Percentiles rank a stretch among this genome's conserved stretches.
These are phyloP conservation scores for Heliangelus exortis DNA, from an alignment of 2,797 vertebrate genomes.

Conservation along the genomic window DNA sequence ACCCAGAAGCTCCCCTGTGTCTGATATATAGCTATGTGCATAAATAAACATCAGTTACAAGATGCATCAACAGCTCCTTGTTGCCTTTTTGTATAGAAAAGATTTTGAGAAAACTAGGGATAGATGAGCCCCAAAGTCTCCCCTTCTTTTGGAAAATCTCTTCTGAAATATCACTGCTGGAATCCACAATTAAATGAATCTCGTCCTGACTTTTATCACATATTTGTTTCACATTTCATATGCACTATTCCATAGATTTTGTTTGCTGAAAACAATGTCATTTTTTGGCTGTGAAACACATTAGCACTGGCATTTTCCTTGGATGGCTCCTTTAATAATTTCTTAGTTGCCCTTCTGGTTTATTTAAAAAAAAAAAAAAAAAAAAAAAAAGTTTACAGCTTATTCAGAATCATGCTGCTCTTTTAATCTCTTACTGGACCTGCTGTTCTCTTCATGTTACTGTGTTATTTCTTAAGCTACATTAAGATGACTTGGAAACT, in stretches of 20 bases:
- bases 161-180: background rate
- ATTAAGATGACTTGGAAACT: slow-evolving; percentile 5
- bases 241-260: background rate
- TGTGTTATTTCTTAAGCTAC: background rate
- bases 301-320: background rate
- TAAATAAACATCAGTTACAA: background rate
- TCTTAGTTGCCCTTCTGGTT: background rate
- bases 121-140: background rate
- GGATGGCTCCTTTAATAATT: background rate
- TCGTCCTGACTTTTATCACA: background rate
- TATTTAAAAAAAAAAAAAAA: background rate
- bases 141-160: background rate
- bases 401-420: slow-evolving; percentile 1
- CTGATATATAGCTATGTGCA: background rate
- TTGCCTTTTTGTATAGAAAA: background rate
- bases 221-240: background rate
- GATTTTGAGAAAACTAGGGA: background rate
- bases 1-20: background rate
- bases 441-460: background rate
- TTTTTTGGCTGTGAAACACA: background rate
- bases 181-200: background rate
- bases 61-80: background rate
- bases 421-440: slow-evolving; percentile 10
- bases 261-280: background rate
- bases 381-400: background rate